Evolutionary conservation across 2,113 vertebrate genomes (phyloP), one percentile per base, ranked within the genome.

Genomic region (Lophura nycthemera): DNA sequence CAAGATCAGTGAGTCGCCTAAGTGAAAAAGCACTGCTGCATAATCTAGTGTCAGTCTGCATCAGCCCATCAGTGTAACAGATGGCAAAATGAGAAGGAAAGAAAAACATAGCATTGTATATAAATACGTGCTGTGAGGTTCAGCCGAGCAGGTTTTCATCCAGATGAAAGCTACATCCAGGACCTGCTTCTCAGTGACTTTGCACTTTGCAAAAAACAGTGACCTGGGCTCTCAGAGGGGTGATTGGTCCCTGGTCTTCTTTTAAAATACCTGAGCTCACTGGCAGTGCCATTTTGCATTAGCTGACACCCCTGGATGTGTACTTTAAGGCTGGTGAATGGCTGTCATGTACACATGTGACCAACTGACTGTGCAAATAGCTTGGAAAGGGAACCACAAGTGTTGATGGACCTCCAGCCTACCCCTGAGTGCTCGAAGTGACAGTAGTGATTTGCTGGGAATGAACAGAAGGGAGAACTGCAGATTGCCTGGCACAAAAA

Each of bases 1-100:
- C 59, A 59, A 38, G 59, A 84, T 88, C 76, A 74, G 64, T 66
- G 48, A 91, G 86, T 59, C 38, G 63, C 50, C 43, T 66, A 79
- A 92, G 64, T 60, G 82, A 69, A 80, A 78, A 67, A 91, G 64
- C 71, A 76, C 47, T 82, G 78, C 89, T 89, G 66, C 84, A 70
- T 50, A 75, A 64, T 24, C 84, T 70, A 67, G 14, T 79, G 83
- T 93, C 92, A 83, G 48, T 70, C n/a, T 77, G 42, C 85, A 86
- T 92, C 75, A 78, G 57, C 56, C 78, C 24, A 13, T 67, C 77
- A 76, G 38, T 15, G 24, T 83, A 72, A 65, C 92, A 92, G 75
- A 82, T 17, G 50, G 56, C 80, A 60, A 95, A 86, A 83, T 32
- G n/a, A 73, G 48, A 73, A 88, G 45, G 74, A 80, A 24, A 34